A percentile compares a stretch with the other conserved stretches of the same genome.
Conservation (phyloP, 37 sponge, comb jelly and placozoan species). For the Cladorhizidae sp. region DNA sequence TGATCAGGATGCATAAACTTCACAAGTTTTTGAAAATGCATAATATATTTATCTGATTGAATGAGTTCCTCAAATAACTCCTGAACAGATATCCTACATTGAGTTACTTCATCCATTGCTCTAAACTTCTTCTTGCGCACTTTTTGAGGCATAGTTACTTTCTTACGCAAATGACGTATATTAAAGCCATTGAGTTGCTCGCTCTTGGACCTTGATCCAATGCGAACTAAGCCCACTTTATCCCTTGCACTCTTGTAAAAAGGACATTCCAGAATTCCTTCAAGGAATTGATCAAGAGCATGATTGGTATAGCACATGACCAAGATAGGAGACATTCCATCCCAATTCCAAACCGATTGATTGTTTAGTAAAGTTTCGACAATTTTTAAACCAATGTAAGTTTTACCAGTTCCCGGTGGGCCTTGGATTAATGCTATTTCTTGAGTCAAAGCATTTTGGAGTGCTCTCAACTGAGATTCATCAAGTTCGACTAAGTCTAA, state of each 20-base stretch:
- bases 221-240: constrained; percentile 52
- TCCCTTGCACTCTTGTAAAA: background rate
- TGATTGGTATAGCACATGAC: constrained; percentile 93
- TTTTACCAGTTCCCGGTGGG: constrained; percentile 98
- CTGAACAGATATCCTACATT: background rate
- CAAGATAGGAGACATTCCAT: constrained; percentile 64
- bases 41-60: background rate
- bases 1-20: background rate
- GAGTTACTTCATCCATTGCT: background rate
- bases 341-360: constrained; percentile 46
- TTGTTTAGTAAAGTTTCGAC: constrained; percentile 69
- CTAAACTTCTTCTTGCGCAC: background rate
- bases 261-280: constrained; percentile 37
- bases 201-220: constrained; percentile 82
- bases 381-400: constrained; percentile 88
- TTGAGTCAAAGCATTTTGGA: constrained; percentile 72
- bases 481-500: constrained; percentile 46
- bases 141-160: background rate
- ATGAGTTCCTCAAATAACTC: background rate
- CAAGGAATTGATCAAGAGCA: constrained; percentile 95
- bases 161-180: constrained; percentile 19
- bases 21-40: background rate
- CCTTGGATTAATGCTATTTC: constrained; percentile 92
- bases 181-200: constrained; percentile 53
- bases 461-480: constrained; percentile 71